phyloP scores from a whole-genome alignment of 2,888 invertebrate genomes.

The Andrena trimmerana region DNA sequence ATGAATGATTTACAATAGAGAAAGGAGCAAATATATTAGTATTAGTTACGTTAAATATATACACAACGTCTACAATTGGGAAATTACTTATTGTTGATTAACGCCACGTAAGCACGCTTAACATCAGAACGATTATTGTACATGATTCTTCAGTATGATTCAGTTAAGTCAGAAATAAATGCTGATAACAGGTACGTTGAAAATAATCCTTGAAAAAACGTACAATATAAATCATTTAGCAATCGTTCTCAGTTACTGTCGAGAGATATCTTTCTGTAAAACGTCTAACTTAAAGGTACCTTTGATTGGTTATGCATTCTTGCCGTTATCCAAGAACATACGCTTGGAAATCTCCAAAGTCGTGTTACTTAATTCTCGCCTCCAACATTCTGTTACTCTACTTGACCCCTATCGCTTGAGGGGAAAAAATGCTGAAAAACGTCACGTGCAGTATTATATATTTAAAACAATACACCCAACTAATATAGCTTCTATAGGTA shows the following conservation, averaged over 20 bases:
- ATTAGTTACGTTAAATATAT: slow-evolving; percentile 23
- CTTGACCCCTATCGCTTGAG: slow-evolving; percentile 76
- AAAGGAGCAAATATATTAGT: slow-evolving; percentile 28
- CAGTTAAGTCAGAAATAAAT: slow-evolving; percentile 37
- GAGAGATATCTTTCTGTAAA: slow-evolving; percentile 36
- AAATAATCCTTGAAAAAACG: slow-evolving; percentile 33
- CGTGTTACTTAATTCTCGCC: slow-evolving; percentile 76
- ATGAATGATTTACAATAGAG: slow-evolving; percentile 24
- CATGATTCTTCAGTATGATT: slow-evolving; percentile 29
- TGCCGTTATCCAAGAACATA: slow-evolving; percentile 64
- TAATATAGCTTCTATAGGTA: slow-evolving; percentile 65
- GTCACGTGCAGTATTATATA: slow-evolving; percentile 75
- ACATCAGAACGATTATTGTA: slow-evolving; percentile 25
- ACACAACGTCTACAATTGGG: slow-evolving; percentile 18
- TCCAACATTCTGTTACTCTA: slow-evolving; percentile 76
- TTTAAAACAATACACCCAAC: slow-evolving; percentile 48
- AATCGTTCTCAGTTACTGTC: slow-evolving; percentile 31
- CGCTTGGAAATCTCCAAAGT: slow-evolving; percentile 66
- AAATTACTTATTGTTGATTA: slow-evolving; percentile 37
- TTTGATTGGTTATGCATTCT: slow-evolving; percentile 50
- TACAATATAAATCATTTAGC: slow-evolving; percentile 23
- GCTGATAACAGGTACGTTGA: slow-evolving; percentile 42
- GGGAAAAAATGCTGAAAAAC: slow-evolving; percentile 84
- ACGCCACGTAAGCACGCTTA: slow-evolving; percentile 29
- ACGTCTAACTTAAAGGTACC: slow-evolving; percentile 40